Base-by-base conservation (phyloP, 1,140 invertebrate species). In the Chrysomallon squamiferum region DNA sequence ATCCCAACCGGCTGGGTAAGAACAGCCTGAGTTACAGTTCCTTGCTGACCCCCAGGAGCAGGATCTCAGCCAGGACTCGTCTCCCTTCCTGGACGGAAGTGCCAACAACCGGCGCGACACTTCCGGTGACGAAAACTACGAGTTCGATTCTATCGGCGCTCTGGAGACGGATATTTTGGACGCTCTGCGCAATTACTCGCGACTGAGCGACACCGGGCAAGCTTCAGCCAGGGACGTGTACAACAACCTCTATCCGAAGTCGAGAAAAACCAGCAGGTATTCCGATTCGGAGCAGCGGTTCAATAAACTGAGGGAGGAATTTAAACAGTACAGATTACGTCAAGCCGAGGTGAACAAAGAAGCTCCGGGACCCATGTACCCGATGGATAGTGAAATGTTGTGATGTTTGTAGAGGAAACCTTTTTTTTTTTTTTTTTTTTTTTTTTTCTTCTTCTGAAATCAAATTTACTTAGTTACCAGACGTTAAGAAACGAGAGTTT, bases 271-370 rank as follows among this genome's bases (percentile, higher is more conserved):
- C 70, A 85, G 83, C 68, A 84, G 83, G 80, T 86, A 87, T 80
- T 82, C 85, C 65, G 73, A 80, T 71, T 75, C 67, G 71, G 93
- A 95, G 79, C 93, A 94, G 3, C 88, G 95, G 57, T 93, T 97
- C 60, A 92, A 95, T 72, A 94, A 94, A 33, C 95, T 97, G 92
- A 95, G 96, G 75, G 93, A 96, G 81, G 95, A 97, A 84, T 98
- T 96, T 85, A 91, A 95, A 81, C 92, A 95, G 81, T 97, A 95
- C 85, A 89, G 94, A 60, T 88, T 93, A 43, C 94, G 96, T 83
- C 71, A 75, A 56, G 61, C 71, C 18, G 30, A 49, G 13, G 59
- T 45, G 33, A 9, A 29, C 15, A 45, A 65, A 59, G 38, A 56
- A 29, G 41, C 47, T 30, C 22, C 47, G 20, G 33, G 66, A 22